phyloP scores from a whole-genome alignment of 1,140 invertebrate species.

The Magallana ariakensis region DNA sequence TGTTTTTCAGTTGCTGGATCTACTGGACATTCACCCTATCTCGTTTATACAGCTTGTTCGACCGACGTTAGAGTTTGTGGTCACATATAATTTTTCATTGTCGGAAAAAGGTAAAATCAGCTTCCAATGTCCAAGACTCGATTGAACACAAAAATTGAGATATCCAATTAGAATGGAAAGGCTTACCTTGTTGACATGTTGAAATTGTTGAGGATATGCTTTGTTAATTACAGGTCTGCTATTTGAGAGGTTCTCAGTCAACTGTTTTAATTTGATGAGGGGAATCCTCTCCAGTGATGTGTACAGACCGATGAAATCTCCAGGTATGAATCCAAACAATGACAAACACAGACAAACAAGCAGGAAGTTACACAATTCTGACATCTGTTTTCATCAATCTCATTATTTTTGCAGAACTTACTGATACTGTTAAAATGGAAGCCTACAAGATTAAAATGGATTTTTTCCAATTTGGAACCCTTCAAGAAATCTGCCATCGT shows the following conservation, averaged over 20 bases:
- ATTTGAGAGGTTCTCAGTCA: constrained; percentile 92
- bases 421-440: constrained; percentile 80
- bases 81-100: constrained; percentile 92
- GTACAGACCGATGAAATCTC: constrained; percentile 82
- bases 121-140: no score
- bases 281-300: constrained; percentile 88
- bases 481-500: constrained; percentile 89
- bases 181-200: no score
- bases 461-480: constrained; percentile 86
- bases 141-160: no score
- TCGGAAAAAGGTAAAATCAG: constrained; percentile 84
- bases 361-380: no score
- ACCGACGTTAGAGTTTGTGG: constrained; percentile 88
- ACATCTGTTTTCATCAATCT: no score
- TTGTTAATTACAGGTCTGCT: constrained; percentile 75
- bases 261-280: constrained; percentile 93
- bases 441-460: constrained; percentile 86
- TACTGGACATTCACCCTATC: constrained; percentile 88
- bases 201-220: neutral
- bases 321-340: neutral
- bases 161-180: no score
- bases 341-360: no score
- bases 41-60: constrained; percentile 90
- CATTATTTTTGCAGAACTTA: constrained; percentile 37
- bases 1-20: constrained; percentile 84